Conservation (phyloP, 2,888 invertebrate genomes). For the Cacoxenus indagator region DNA sequence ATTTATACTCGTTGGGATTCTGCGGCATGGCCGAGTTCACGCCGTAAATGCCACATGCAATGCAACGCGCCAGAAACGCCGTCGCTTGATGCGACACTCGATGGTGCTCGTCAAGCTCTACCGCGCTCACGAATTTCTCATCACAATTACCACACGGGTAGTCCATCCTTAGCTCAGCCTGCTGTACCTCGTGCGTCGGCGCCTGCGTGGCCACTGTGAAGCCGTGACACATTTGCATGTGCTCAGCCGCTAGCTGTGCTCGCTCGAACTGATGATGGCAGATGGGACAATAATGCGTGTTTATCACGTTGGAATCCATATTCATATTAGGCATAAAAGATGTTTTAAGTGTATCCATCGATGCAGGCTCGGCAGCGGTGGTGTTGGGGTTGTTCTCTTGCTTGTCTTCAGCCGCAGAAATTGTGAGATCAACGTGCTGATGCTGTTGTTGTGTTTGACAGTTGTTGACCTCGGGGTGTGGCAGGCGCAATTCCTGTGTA, state of each 20-base stretch:
- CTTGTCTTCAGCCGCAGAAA: constrained; percentile 28
- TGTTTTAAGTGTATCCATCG: constrained; percentile 67
- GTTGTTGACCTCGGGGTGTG: constrained; percentile 59
- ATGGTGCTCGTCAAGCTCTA: constrained; percentile 67
- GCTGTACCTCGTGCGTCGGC: constrained; percentile 47
- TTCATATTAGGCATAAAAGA: constrained; percentile 68
- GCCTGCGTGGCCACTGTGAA: constrained; percentile 48
- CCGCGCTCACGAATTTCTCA: constrained; percentile 65
- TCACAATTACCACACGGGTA: constrained; percentile 68
- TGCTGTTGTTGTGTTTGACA: constrained; percentile 38
- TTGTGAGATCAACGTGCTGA: constrained; percentile 41
- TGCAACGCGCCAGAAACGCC: constrained; percentile 66
- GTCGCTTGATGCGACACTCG: constrained; percentile 64
- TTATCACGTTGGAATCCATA: constrained; percentile 63
- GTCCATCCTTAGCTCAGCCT: constrained; percentile 54
- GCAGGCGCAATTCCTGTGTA: constrained; percentile 68
- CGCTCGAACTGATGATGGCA: constrained; percentile 68
- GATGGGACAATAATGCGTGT: constrained; percentile 65
- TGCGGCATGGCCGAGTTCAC: constrained; percentile 60
- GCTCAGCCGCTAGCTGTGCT: constrained; percentile 63
- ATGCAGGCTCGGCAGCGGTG: constrained; percentile 36
- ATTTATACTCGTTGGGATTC: constrained; percentile 67
- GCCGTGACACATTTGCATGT: constrained; percentile 67
- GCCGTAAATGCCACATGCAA: constrained; percentile 66
- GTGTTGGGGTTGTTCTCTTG: neutral